A percentile compares a stretch with the other conserved stretches of the same genome.
Evolutionary conservation across 1,140 invertebrate species (phyloP).

Genomic region (Tetramorium simillimum): DNA sequence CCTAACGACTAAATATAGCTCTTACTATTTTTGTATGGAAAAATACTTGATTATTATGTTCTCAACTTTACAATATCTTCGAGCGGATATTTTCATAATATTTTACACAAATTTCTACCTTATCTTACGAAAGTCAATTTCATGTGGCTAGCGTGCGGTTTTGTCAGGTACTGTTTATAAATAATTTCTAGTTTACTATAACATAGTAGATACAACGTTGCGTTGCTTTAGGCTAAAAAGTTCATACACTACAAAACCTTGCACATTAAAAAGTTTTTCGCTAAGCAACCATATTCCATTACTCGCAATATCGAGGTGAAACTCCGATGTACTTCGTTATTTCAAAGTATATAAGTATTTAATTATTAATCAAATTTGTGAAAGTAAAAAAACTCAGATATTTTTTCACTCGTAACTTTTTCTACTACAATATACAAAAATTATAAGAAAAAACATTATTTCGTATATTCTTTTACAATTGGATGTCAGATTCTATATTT

Average conservation of each 20-base stretch:
- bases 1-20: neutral
- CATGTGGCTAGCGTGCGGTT: conserved; percentile 10
- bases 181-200: conserved; percentile 13
- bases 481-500: neutral
- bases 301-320: neutral
- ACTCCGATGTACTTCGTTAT: neutral
- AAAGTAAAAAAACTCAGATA: neutral
- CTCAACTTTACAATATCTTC: neutral
- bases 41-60: neutral
- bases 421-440: neutral
- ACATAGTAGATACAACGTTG: neutral
- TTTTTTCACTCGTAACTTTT: neutral
- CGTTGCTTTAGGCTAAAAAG: neutral
- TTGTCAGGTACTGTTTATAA: conserved; percentile 21
- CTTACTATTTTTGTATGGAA: neutral
- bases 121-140: conserved; percentile 28
- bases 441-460: neutral
- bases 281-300: neutral
- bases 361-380: neutral
- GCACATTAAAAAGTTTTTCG: conserved; percentile 22
- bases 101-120: neutral
- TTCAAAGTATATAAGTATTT: neutral
- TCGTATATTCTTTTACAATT: neutral
- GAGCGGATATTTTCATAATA: neutral
- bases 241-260: neutral